Base-by-base conservation (phyloP, 2,797 vertebrate species). In the Melanotaenia boesemani region DNA sequence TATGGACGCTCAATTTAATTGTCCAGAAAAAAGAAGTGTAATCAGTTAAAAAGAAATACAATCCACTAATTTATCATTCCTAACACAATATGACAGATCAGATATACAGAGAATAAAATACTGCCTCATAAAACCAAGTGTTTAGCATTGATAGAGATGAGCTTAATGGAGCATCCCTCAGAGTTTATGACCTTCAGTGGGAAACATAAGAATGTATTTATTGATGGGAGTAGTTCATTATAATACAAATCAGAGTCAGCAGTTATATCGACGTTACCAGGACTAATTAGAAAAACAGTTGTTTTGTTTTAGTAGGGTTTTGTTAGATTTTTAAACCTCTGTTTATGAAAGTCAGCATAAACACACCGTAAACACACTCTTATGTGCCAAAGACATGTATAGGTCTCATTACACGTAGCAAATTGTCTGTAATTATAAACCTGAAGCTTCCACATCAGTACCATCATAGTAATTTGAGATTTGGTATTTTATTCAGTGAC, bases 181-280 rank as follows among this genome's bases (percentile, higher is more conserved):
- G 48, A 22, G 48, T 50, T 50, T n/a, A n/a, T 22, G 48, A 50
- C 48, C 48, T 50, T n/a, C 20, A 11, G 20, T 50, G n/a, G 48
- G 48, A 50, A 50, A 50, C 48, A 22, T n/a, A 22, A 50, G 20
- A 50, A 50, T 55, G 24, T 55, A 50, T 55, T 55, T 55, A 55
- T 26, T 55, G 24, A 55, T 55, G 22, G 22, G n/a, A 12, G 4
- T 54, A 54, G 11, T 54, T 52, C n/a, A 52, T 24, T 9, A 54
- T 26, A 24, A 24, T 54, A 26, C 9, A 54, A 28, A 28, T 56
- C 11, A 16, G 26, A 56, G 15, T 16, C 6, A 56, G 15, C 15
- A 2, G 12, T 56, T 5, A 28, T 16, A 16, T 26, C 26, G 28
- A 15, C 28, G 24, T 28, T 56, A 20, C 32, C 55, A 16, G 30